Evolutionary conservation across 2,888 invertebrate species (phyloP).

Genomic region (Pristionchus entomophagus): DNA sequence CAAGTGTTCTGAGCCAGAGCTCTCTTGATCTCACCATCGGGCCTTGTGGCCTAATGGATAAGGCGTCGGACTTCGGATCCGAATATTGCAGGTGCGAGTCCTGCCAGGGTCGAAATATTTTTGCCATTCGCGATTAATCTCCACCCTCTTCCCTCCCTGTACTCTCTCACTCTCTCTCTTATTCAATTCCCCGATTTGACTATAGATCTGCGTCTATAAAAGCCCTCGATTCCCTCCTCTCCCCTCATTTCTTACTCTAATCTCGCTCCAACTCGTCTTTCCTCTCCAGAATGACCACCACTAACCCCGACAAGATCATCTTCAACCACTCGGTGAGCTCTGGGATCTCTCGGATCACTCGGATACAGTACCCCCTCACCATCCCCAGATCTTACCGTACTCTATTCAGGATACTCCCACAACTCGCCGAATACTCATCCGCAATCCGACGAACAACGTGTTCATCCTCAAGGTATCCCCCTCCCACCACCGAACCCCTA

Average conservation of each 20-base stretch:
- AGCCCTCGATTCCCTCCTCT: neutral
- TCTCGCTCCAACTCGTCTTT: neutral
- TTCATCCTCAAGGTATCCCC: constrained; percentile 17
- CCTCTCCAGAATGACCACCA: neutral
- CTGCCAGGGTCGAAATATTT: constrained; percentile 55
- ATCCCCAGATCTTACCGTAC: neutral
- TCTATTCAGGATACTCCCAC: constrained; percentile 19
- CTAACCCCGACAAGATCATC: constrained; percentile 43
- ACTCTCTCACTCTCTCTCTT: neutral
- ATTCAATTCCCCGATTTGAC: neutral
- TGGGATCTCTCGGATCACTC: no score
- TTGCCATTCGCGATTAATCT: no score
- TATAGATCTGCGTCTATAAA: neutral
- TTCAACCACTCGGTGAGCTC: constrained; percentile 43
- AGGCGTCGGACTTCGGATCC: constrained; percentile 75
- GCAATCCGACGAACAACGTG: neutral
- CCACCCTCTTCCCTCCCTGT: no score
- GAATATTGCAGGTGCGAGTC: constrained; percentile 66
- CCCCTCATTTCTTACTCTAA: constrained; percentile 10
- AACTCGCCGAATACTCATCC: neutral
- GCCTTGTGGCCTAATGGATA: constrained; percentile 75
- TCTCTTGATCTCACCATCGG: no score
- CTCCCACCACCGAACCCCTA: neutral
- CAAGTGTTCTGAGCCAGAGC: no score
- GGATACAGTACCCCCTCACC: neutral